phyloP scores from a whole-genome alignment of 2,113 vertebrate genomes.

The Castor canadensis region DNA sequence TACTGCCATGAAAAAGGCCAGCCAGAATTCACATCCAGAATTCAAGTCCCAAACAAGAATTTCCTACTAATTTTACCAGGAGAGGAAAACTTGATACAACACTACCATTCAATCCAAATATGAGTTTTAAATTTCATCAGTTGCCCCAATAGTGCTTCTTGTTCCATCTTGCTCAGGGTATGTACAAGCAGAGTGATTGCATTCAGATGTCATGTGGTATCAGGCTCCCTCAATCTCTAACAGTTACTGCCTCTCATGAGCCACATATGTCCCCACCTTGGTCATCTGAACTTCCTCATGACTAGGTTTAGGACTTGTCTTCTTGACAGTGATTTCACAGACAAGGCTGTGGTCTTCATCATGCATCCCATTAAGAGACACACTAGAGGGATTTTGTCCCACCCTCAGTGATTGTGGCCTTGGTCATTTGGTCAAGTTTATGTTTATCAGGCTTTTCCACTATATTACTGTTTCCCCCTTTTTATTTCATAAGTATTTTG shows the following conservation, averaged over 20 bases:
- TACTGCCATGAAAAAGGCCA: background rate
- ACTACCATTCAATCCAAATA: background rate
- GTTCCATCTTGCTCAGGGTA: too few relatives aligned
- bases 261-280: background rate
- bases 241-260: background rate
- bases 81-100: rapidly evolving
- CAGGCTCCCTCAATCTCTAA: background rate
- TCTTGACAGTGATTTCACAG: background rate
- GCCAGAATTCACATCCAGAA: background rate
- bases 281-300: background rate
- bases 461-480: background rate
- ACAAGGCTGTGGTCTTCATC: rapidly evolving
- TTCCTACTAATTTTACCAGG: background rate
- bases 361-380: background rate
- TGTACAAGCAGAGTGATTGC: background rate
- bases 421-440: background rate
- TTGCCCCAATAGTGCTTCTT: background rate
- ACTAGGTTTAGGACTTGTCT: background rate
- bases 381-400: background rate
- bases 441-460: background rate
- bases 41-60: background rate
- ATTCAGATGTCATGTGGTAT: too few relatives aligned
- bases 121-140: background rate
- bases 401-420: background rate
- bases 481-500: background rate